A percentile compares a stretch with the other conserved stretches of the same genome.
Conservation (phyloP, 2,113 vertebrate species). For the Poecile atricapillus region DNA sequence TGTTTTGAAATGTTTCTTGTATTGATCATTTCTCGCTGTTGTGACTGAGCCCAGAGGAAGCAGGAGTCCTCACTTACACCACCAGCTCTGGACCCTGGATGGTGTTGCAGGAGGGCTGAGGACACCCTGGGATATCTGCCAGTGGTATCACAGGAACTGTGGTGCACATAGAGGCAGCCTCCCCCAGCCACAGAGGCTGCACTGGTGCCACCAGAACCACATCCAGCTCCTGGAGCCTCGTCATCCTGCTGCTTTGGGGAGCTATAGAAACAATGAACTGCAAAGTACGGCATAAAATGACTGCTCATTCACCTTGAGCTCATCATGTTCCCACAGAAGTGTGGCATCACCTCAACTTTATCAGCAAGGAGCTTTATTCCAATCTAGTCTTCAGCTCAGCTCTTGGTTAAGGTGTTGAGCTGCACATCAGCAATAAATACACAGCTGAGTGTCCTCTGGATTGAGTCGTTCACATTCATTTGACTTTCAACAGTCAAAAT, state of each 20-base stretch:
- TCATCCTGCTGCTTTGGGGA: neutral
- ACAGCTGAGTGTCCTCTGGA: neutral
- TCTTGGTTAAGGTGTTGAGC: neutral
- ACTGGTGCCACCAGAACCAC: rapidly evolving
- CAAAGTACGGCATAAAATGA: neutral
- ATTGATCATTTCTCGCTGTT: neutral
- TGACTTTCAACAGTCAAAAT: conserved; percentile 58
- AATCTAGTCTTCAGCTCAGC: neutral
- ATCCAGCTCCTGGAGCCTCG: rapidly evolving
- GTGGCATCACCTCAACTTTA: neutral
- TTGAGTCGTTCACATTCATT: conserved; percentile 41
- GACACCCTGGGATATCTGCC: neutral
- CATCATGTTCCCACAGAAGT: neutral
- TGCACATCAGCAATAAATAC: neutral
- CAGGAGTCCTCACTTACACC: neutral
- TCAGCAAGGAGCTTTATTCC: neutral
- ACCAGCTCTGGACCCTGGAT: rapidly evolving
- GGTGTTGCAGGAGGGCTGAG: neutral
- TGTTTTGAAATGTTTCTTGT: neutral
- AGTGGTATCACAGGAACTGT: neutral
- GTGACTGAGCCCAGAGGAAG: neutral
- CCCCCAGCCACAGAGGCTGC: neutral
- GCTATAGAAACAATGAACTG: neutral
- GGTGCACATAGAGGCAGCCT: neutral
- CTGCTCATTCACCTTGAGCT: neutral